Conservation (phyloP, 2,113 vertebrate species). For the Dromas ardeola region DNA sequence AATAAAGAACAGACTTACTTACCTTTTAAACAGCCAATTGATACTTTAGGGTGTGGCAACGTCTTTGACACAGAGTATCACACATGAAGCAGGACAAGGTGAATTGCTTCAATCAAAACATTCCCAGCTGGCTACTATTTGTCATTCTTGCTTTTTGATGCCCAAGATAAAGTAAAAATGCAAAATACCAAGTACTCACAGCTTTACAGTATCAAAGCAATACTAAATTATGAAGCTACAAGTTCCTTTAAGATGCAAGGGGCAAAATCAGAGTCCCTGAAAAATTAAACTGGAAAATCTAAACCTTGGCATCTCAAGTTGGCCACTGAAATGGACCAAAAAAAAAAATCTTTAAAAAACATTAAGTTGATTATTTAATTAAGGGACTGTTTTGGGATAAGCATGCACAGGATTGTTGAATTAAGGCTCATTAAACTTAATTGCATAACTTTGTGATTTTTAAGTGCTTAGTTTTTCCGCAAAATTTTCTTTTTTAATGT, state of each 20-base stretch:
- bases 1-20: not conserved
- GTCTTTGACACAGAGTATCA: not conserved
- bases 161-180: not conserved
- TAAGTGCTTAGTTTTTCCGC: not conserved
- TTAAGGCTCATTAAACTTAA: not conserved
- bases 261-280: not conserved
- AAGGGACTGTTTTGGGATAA: not conserved
- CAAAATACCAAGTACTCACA: not conserved
- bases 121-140: not conserved
- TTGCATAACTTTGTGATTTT: not conserved
- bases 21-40: not conserved
- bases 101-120: not conserved
- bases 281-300: not conserved
- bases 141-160: not conserved
- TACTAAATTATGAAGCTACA: not conserved
- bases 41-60: not conserved
- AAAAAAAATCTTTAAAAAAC: not conserved
- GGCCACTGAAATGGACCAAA: not conserved
- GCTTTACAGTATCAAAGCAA: not conserved
- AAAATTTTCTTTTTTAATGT: not conserved
- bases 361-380: not conserved
- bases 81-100: not conserved
- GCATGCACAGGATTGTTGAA: not conserved
- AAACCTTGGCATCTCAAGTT: not conserved
- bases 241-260: not conserved